Conservation (phyloP, 2,888 invertebrate genomes). For the Rhamnusium bicolor region DNA sequence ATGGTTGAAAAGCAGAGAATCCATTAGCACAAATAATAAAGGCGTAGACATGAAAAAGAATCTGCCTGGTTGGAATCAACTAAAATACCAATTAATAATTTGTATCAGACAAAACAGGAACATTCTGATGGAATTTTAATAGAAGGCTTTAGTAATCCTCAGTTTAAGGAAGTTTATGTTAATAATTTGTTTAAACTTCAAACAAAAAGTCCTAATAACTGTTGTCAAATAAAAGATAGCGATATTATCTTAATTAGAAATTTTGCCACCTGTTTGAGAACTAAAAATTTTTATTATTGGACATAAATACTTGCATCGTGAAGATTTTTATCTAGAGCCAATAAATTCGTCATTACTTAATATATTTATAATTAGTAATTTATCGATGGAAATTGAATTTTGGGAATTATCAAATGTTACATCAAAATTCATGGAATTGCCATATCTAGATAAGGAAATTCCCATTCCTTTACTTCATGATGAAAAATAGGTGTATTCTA, state of each 20-base stretch:
- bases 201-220: neutral
- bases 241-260: neutral
- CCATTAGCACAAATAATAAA: neutral
- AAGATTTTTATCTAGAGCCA: neutral
- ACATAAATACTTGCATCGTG: neutral
- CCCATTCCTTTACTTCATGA: neutral
- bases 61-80: neutral
- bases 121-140: neutral
- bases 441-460: neutral
- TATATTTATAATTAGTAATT: neutral
- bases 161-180: neutral
- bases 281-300: neutral
- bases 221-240: neutral
- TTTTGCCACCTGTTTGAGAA: neutral
- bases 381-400: neutral
- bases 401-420: neutral
- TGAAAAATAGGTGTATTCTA: neutral
- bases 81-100: neutral
- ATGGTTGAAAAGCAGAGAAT: neutral
- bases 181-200: neutral
- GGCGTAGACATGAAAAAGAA: neutral
- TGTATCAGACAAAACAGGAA: neutral
- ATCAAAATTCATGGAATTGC: neutral
- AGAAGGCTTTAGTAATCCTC: neutral
- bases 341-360: neutral